These are phyloP conservation scores for Anser brachyrhynchus DNA, from an alignment of 2,113 vertebrate genomes.

Conservation along the genomic window DNA sequence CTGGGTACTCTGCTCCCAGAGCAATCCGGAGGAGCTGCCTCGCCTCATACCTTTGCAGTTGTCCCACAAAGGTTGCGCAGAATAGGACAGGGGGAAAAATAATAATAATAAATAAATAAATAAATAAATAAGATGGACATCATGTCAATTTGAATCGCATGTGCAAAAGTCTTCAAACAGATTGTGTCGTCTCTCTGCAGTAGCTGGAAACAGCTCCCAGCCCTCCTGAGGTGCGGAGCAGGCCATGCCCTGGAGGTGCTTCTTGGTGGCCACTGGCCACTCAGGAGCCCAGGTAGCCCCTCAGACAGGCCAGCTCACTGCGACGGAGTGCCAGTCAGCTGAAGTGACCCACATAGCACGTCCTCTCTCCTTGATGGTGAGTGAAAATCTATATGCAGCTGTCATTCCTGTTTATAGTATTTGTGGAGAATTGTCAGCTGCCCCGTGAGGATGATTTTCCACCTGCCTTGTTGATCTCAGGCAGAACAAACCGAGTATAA, in stretches of 20 bases:
- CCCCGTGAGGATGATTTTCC: background rate
- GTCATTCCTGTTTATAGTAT: background rate
- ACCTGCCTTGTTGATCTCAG: background rate
- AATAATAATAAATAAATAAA: too few relatives aligned
- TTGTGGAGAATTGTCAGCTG: background rate
- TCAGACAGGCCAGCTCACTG: background rate
- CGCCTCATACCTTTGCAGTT: background rate
- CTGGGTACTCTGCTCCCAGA: background rate
- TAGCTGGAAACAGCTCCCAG: background rate
- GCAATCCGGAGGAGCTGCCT: background rate
- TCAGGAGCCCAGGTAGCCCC: background rate
- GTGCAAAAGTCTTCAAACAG: background rate
- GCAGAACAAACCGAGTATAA: background rate
- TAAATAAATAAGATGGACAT: background rate
- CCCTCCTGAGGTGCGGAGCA: background rate
- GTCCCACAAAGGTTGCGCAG: background rate
- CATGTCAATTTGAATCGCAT: background rate
- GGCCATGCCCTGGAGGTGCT: background rate
- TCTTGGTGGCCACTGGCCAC: background rate
- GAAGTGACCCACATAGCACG: background rate
- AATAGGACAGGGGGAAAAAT: fast-evolving
- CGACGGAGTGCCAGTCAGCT: background rate
- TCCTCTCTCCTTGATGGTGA: background rate
- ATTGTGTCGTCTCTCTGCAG: background rate
- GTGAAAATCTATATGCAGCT: background rate